Evolutionary conservation across 2,888 invertebrate species (phyloP).

Genomic region (Rutpela maculata): DNA sequence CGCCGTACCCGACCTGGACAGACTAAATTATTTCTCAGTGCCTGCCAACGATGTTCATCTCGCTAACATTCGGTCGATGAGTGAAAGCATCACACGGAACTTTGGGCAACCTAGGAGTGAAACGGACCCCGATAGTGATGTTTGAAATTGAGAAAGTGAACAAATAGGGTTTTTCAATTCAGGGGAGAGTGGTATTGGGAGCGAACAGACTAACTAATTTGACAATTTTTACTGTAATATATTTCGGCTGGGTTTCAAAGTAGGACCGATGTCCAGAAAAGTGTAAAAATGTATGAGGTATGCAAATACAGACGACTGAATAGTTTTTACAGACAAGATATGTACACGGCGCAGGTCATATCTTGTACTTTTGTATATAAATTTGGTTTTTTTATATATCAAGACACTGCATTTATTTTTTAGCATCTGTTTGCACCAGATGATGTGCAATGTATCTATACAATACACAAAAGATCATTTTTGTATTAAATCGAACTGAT

Average conservation of each 20-base stretch:
- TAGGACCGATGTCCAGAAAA: neutral
- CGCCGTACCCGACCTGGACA: slow-evolving; percentile 72
- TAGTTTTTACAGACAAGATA: too few relatives aligned
- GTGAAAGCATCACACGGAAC: slow-evolving; percentile 85
- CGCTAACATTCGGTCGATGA: slow-evolving; percentile 85
- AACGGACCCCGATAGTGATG: slow-evolving; percentile 82
- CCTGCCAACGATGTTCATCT: slow-evolving; percentile 79
- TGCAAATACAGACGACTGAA: neutral
- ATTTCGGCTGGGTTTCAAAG: slow-evolving; percentile 10
- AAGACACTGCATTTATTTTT: too few relatives aligned
- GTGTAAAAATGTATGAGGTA: neutral
- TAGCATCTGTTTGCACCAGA: too few relatives aligned
- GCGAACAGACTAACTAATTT: slow-evolving; percentile 9
- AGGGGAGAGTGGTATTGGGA: neutral
- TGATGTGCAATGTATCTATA: too few relatives aligned
- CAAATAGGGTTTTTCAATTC: slow-evolving; percentile 1
- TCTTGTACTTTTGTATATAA: too few relatives aligned
- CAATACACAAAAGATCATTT: too few relatives aligned
- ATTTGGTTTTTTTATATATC: too few relatives aligned
- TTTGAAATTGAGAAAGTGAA: slow-evolving; percentile 69
- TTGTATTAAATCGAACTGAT: too few relatives aligned
- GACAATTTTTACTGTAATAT: slow-evolving; percentile 9
- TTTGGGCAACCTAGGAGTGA: slow-evolving; percentile 83
- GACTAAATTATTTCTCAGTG: slow-evolving; percentile 73
- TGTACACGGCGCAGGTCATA: too few relatives aligned